These are phyloP conservation scores for Pantherophis vulpinus DNA, from an alignment of 2,797 vertebrate species.

Conservation along the genomic window DNA sequence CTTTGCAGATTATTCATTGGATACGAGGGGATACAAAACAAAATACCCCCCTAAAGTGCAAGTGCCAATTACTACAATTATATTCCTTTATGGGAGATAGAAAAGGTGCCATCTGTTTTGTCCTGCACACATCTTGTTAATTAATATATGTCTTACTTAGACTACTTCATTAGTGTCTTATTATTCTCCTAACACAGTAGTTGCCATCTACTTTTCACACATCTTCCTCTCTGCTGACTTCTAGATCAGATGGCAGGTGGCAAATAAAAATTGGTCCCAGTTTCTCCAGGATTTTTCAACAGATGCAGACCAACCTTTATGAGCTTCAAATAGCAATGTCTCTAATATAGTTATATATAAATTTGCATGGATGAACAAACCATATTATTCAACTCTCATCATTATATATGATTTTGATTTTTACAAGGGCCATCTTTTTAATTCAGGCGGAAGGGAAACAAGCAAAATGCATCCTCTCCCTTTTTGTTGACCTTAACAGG, in stretches of 20 bases:
- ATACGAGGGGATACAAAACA: constrained; percentile 19
- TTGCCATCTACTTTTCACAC: constrained; percentile 56
- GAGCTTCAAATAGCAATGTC: constrained; percentile 42
- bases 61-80: constrained; percentile 62
- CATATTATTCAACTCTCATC: neutral
- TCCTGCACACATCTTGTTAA: constrained; percentile 80
- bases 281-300: constrained; percentile 10
- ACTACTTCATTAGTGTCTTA: constrained; percentile 63
- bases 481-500: neutral
- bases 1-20: neutral
- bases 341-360: constrained; percentile 22
- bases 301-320: constrained; percentile 41
- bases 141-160: constrained; percentile 75
- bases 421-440: neutral
- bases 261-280: constrained; percentile 48
- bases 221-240: constrained; percentile 59
- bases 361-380: constrained; percentile 23
- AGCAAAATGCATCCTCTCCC: neutral
- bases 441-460: neutral
- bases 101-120: constrained; percentile 72
- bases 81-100: constrained; percentile 61
- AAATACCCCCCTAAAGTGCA: constrained; percentile 45
- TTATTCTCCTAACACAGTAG: constrained; percentile 56
- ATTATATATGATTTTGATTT: neutral
- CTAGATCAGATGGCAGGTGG: constrained; percentile 65